phyloP scores from a whole-genome alignment of 1,140 invertebrate species.

The Leucophenga varia region DNA sequence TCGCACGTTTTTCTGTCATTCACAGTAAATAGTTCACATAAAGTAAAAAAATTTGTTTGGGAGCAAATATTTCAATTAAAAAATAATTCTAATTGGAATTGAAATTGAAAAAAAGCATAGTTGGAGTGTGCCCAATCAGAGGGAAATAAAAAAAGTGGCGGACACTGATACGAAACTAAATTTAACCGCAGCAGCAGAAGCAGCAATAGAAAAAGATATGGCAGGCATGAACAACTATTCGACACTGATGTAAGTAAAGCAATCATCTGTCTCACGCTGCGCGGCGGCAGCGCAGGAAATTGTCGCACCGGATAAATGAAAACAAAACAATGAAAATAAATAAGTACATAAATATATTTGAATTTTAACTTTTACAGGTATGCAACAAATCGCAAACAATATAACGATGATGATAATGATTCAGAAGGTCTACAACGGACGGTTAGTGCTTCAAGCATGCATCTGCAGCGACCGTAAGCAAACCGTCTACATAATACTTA shows the following conservation, averaged over 20 bases:
- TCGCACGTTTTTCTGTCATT: too few relatives aligned
- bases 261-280: background rate
- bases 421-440: background rate
- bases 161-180: too few relatives aligned
- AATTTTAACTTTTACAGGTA: slow-evolving; percentile 19
- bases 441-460: slow-evolving; percentile 7
- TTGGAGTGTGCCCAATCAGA: too few relatives aligned
- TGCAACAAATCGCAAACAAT: slow-evolving; percentile 25
- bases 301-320: background rate
- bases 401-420: slow-evolving; percentile 13
- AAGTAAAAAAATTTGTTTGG: too few relatives aligned
- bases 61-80: too few relatives aligned
- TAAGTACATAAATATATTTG: background rate
- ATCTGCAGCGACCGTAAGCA: slow-evolving; percentile 2
- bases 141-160: too few relatives aligned
- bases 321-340: too few relatives aligned
- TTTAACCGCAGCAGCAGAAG: too few relatives aligned
- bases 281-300: background rate
- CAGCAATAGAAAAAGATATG: slow-evolving; percentile 20
- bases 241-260: slow-evolving; percentile 37
- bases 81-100: too few relatives aligned
- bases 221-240: slow-evolving; percentile 48
- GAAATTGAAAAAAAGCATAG: too few relatives aligned
- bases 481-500: background rate
- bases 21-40: too few relatives aligned